phyloP scores from a whole-genome alignment of 92 coral and sea anemone species.

The Porites lobata region DNA sequence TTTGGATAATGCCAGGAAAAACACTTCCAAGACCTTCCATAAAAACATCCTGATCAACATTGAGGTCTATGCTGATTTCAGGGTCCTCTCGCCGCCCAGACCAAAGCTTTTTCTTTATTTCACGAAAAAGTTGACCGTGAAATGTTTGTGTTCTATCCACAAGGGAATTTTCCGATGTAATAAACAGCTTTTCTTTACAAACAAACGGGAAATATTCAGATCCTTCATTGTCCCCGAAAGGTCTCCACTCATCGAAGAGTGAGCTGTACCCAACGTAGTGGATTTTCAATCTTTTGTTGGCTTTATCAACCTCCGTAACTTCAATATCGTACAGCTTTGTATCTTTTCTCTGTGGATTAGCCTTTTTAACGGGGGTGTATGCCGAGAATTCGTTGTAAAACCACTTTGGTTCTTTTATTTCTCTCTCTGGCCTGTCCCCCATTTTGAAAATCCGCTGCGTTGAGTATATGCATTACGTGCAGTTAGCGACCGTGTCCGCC shows the following conservation, averaged over 20 bases:
- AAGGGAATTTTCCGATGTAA: conserved; percentile 35
- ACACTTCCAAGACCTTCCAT: conserved; percentile 53
- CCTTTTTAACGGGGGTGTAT: conserved; percentile 45
- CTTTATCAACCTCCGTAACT: conserved; percentile 61
- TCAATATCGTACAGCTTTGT: conserved; percentile 58
- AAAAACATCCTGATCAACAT: conserved; percentile 68
- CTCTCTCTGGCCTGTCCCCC: conserved; percentile 55
- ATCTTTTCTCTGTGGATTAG: conserved; percentile 21
- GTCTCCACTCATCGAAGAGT: conserved; percentile 64
- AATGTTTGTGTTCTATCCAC: conserved; percentile 40
- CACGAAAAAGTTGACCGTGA: conserved; percentile 39
- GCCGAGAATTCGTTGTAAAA: conserved; percentile 24
- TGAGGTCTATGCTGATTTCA: conserved; percentile 45
- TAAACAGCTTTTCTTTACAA: conserved; percentile 33
- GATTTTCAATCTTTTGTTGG: conserved; percentile 54
- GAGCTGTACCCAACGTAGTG: conserved; percentile 57
- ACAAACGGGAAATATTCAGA: conserved; percentile 42
- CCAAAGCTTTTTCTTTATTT: conserved; percentile 54
- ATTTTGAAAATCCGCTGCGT: conserved; percentile 46
- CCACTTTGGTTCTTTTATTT: conserved; percentile 28
- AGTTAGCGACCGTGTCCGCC: conserved; percentile 33
- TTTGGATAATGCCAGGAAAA: conserved; percentile 21
- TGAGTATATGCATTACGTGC: conserved; percentile 32
- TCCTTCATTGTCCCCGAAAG: conserved; percentile 35
- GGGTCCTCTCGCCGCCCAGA: conserved; percentile 66